phyloP scores from a whole-genome alignment of 2,888 invertebrate species.

The Dicranocentrus wangi region DNA sequence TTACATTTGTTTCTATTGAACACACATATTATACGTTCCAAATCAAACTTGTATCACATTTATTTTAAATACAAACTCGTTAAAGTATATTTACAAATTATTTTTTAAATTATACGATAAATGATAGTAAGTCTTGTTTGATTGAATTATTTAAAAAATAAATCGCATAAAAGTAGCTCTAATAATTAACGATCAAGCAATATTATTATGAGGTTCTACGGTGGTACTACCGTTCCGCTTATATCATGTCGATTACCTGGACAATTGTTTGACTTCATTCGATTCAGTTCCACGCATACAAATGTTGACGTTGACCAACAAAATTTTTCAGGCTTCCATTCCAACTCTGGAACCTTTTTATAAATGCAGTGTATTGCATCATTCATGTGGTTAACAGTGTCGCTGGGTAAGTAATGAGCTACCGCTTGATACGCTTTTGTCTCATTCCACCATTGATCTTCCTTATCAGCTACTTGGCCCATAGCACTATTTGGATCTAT shows the following conservation, averaged over 20 bases:
- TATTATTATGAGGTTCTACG: neutral
- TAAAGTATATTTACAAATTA: neutral
- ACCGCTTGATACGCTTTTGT: slow-evolving; percentile 9
- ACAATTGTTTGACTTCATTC: neutral
- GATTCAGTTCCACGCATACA: neutral
- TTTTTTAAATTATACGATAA: neutral
- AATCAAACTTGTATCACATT: no score
- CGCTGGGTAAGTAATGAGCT: neutral
- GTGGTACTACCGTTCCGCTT: neutral
- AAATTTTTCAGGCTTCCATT: slow-evolving; percentile 12
- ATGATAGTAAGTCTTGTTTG: neutral
- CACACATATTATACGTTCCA: no score
- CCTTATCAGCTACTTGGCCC: neutral
- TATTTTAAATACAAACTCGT: no score
- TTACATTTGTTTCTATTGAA: no score
- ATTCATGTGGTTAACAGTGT: neutral
- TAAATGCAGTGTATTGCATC: slow-evolving; percentile 6
- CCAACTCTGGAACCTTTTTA: neutral
- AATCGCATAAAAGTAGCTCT: neutral
- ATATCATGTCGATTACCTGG: neutral
- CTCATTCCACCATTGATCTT: slow-evolving; percentile 24
- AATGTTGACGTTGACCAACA: slow-evolving; percentile 12
- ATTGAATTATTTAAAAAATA: neutral
- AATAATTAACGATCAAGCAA: neutral
- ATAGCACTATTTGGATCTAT: neutral